Base-by-base conservation (phyloP, 2,888 invertebrate species). In the Rhabditophanes sp. region DNA sequence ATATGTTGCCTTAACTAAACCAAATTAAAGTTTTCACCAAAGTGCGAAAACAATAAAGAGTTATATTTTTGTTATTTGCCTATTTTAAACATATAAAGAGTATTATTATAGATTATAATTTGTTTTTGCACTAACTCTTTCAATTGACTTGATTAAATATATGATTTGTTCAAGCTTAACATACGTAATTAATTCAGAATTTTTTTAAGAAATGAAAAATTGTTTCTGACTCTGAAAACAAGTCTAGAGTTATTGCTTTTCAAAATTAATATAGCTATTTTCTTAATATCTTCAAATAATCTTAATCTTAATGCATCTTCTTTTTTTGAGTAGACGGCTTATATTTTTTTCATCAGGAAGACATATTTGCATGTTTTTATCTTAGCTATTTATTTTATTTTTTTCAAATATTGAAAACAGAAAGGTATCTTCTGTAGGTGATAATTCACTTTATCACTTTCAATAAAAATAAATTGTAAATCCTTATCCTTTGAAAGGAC, bases 251-350 rank as follows among this genome's bases (percentile, higher is more conserved):
- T 7, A 16, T 25, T 25, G 5, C 2, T 17, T 17, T 16, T 17
- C 3, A 15, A 7, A 25, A 25, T 25, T 18, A 25, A 25, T 25
- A 18, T 17, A 25, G 25, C 25, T 18, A 25, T 25, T 25, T 9
- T 25, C 18, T 9, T 25, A 17, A 2, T 18, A 25, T n/a, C 3
- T 25, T 25, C 9, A 25, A 17, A 17, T 3, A 25, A 25, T 25
- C 16, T 25, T 25, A 18, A 9, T 8, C 9, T 17, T 17, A 25
- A 25, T 25, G 9, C 25, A 25, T 17, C 5, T 24, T 4, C 3
- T 24, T 24, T 25, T 25, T 9, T 25, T 3, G 18, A 9, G 18
- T 9, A 9, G 9, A 9, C 16, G 2, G 4, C 17, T 4, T 5
- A 4, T 5, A 7, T 5, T 25, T 25, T 25, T 17, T 25, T 25